Base-by-base conservation (phyloP, 1,140 invertebrate species). In the Portunus trituberculatus region DNA sequence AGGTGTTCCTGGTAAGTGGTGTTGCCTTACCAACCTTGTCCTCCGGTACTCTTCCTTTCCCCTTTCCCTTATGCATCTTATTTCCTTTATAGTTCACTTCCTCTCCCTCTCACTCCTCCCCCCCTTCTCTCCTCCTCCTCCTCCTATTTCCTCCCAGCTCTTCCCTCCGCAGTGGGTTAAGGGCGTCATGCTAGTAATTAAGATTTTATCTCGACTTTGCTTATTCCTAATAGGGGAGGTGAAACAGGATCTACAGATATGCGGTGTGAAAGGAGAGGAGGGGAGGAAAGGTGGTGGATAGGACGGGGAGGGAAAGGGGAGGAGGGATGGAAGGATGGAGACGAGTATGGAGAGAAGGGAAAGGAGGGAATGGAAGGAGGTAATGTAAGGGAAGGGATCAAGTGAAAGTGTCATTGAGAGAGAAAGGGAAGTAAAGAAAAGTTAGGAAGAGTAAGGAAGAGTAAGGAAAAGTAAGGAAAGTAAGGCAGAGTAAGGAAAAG, bases 141-240 rank as follows among this genome's bases (percentile, higher is more conserved):
- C 67, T 76, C 67, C 67, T 59, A 2, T 59, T 59, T 59, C 52
- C 52, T 59, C 52, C 52, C 52, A 4, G 52, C 52, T 59, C 52
- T 59, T 76, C 67, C 67, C 20, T 76, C 20, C 67, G 16, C 25
- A 76, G 67, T 76, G 67, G 67, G 67, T 76, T 76, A 76, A n/a
- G 67, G 67, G 67, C 67, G 67, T 76, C 67, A 76, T 76, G n/a
- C 67, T 76, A n/a, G 67, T 76, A 76, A 76, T 76, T 76, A 76
- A 76, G 67, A 76, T 76, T 20, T 12, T 76, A 76, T 76, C 67
- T 7, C n/a, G 67, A 20, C n/a, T 76, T 76, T 76, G 67, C 67
- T 76, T 76, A 76, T 76, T 76, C 67, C 25, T 76, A 76, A 76
- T 76, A 76, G 67, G 67, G 59, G 6, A 20, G n/a, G 67, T n/a